phyloP scores from a whole-genome alignment of 2,797 vertebrate species.

The Monodelphis domestica region DNA sequence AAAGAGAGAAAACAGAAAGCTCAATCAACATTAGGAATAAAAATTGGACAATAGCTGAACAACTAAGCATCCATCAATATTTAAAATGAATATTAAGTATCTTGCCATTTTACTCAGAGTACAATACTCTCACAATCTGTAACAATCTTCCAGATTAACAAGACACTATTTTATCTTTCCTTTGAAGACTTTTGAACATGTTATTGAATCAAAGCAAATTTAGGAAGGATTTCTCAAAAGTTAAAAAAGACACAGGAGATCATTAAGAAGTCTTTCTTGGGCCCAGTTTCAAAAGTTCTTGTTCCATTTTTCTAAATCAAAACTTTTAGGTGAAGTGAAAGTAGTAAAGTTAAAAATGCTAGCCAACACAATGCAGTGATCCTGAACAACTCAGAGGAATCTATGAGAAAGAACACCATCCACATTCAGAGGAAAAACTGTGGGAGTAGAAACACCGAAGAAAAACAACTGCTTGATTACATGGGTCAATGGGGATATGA shows the following conservation, averaged over 20 bases:
- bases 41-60: not conserved
- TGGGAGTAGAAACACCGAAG: no score
- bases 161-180: not conserved
- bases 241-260: no score
- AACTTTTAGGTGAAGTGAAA: not conserved
- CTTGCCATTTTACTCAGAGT: not conserved
- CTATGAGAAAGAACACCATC: no score
- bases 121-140: not conserved
- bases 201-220: not conserved
- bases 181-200: not conserved
- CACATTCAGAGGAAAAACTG: no score
- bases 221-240: not conserved
- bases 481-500: no score
- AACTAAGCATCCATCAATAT: slow-evolving; percentile 1
- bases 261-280: not conserved
- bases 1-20: slow-evolving; percentile 5
- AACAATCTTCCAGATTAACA: not conserved
- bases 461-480: no score
- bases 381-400: no score
- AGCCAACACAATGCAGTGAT: no score
- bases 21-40: not conserved
- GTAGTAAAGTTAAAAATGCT: not conserved
- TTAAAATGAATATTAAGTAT: not conserved
- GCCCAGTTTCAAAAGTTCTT: not conserved
- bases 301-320: not conserved